These are phyloP conservation scores for Hemibagrus wyckioides DNA, from an alignment of 2,113 vertebrate species.

Conservation along the genomic window DNA sequence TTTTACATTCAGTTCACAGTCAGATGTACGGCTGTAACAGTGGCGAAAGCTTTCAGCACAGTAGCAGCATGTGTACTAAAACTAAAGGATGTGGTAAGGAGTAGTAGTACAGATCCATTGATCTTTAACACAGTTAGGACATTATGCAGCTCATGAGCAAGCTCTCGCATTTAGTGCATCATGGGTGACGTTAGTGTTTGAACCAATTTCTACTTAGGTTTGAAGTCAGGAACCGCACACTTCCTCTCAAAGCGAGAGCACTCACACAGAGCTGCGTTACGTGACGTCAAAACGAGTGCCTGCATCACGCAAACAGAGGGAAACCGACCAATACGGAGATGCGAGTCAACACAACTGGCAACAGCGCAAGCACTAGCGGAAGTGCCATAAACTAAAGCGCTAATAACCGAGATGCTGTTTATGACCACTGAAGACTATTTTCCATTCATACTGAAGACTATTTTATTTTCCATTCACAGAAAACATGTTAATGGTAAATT, in stretches of 20 bases:
- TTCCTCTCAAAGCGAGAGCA: constrained; percentile 14
- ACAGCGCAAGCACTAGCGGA: background rate
- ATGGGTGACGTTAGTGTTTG: background rate
- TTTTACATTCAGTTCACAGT: too few species aligned
- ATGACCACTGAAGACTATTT: background rate
- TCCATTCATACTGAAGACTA: background rate
- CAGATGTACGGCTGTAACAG: background rate
- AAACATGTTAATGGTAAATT: background rate
- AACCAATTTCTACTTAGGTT: background rate
- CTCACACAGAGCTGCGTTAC: background rate
- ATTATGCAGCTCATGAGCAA: background rate
- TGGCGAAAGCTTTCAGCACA: background rate
- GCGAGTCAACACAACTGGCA: background rate
- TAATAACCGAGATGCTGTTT: background rate
- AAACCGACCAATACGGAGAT: background rate
- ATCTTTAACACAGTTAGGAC: background rate
- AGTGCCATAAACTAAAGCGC: background rate
- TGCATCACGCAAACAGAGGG: background rate
- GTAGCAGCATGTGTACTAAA: background rate
- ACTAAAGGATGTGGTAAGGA: background rate
- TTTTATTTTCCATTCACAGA: too few species aligned
- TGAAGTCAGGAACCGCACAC: constrained; percentile 16
- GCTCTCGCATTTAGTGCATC: background rate
- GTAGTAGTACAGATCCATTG: background rate
- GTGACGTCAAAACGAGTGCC: background rate